A percentile compares a stretch with the other conserved stretches of the same genome.
Conservation (phyloP, 2,888 invertebrate species). For the Noctua comes region DNA sequence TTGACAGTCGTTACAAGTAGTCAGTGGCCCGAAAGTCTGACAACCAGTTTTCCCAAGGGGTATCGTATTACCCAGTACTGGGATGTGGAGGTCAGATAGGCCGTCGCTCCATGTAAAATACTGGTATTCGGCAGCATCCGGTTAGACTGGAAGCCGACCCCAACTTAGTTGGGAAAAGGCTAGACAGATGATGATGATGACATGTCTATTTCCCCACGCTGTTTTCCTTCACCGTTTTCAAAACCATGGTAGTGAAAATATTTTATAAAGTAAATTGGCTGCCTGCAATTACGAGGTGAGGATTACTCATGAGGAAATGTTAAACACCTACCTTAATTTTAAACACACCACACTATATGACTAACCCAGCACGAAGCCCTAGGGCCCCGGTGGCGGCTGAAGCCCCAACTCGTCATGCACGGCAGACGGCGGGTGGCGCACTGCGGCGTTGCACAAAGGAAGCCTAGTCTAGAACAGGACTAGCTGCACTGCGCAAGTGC, state of each 20-base stretch:
- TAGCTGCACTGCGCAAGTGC: background rate
- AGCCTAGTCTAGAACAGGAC: background rate
- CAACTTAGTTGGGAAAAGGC: no score
- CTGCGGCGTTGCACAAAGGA: slow-evolving; percentile 2
- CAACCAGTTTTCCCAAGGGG: no score
- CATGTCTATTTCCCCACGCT: no score
- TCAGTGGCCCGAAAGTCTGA: no score
- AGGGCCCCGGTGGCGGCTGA: background rate
- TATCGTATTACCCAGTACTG: no score
- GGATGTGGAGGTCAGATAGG: no score
- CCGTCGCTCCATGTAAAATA: no score
- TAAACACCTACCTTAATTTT: background rate
- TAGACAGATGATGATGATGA: no score
- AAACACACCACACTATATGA: background rate
- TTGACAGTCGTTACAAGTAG: no score
- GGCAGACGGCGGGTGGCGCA: slow-evolving; percentile 10
- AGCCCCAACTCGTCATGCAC: background rate
- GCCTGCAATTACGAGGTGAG: background rate
- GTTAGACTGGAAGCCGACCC: no score
- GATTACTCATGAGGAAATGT: background rate
- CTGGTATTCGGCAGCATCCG: no score
- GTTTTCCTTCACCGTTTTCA: background rate
- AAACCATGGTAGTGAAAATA: background rate
- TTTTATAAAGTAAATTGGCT: no score
- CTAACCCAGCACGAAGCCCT: background rate